Conservation (phyloP, 1,140 invertebrate genomes). For the Littorina saxatilis region DNA sequence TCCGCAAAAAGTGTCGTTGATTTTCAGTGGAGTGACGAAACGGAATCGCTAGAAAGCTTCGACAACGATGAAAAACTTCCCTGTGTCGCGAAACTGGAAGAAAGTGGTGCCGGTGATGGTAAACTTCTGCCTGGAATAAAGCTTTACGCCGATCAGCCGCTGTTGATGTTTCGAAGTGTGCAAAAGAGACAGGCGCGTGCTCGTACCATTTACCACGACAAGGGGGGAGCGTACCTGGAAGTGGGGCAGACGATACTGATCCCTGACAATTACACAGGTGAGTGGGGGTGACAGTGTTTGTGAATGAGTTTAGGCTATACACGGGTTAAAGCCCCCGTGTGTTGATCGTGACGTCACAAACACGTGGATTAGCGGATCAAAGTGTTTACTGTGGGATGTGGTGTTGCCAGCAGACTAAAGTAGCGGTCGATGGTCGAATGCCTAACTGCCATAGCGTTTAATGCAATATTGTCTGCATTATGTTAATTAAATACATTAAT, state of each 20-base stretch:
- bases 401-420: no score
- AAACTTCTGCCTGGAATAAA: slow-evolving; percentile 52
- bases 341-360: no score
- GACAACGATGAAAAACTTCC: slow-evolving; percentile 53
- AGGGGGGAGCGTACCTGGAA: slow-evolving; percentile 61
- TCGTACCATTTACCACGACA: slow-evolving; percentile 63
- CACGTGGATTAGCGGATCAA: no score
- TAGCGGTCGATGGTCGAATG: no score
- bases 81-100: slow-evolving; percentile 48
- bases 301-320: no score
- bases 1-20: not conserved
- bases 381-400: no score
- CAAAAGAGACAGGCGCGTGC: slow-evolving; percentile 50
- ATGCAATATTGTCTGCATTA: no score
- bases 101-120: slow-evolving; percentile 4
- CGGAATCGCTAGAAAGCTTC: slow-evolving; percentile 32
- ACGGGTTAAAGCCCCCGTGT: no score
- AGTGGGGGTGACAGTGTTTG: no score
- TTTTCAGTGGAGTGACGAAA: slow-evolving; percentile 42
- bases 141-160: slow-evolving; percentile 60
- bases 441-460: no score
- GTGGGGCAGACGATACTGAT: slow-evolving; percentile 66
- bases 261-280: slow-evolving; percentile 68
- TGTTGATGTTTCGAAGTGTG: slow-evolving; percentile 48
- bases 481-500: no score